Evolutionary conservation across 1,140 invertebrate genomes (phyloP).

Genomic region (Onthophagus taurus): DNA sequence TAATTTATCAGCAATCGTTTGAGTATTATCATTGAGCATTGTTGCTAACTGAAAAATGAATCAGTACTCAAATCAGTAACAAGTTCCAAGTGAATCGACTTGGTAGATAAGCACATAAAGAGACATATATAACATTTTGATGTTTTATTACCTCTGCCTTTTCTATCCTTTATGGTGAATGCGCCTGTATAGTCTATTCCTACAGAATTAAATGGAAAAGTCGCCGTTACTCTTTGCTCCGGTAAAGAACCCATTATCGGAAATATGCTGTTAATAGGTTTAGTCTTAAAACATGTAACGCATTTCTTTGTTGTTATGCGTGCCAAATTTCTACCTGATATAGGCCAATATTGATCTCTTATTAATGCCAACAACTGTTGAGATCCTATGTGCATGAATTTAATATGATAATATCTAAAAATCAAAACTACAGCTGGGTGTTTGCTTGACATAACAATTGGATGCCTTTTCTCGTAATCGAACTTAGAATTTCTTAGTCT

Average conservation of each 20-base stretch:
- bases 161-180: slow-evolving; percentile 19
- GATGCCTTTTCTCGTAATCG: slow-evolving; percentile 17
- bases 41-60: too few relatives aligned
- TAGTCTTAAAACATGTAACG: slow-evolving; percentile 2
- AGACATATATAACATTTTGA: slow-evolving; percentile 18
- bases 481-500: slow-evolving; percentile 3
- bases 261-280: background rate
- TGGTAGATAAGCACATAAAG: slow-evolving; percentile 17
- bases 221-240: slow-evolving; percentile 4
- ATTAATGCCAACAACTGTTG: slow-evolving; percentile 17
- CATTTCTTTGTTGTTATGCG: background rate
- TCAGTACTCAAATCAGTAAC: slow-evolving; percentile 20
- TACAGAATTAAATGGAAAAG: slow-evolving; percentile 16
- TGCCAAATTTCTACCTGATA: slow-evolving; percentile 5
- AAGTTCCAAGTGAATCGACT: slow-evolving; percentile 31
- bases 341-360: slow-evolving; percentile 13
- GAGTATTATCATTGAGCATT: too few relatives aligned
- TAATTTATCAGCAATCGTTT: too few relatives aligned
- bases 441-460: slow-evolving; percentile 19
- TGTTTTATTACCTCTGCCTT: slow-evolving; percentile 19
- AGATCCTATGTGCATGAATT: slow-evolving; percentile 24
- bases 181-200: slow-evolving; percentile 27
- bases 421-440: slow-evolving; percentile 20
- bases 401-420: slow-evolving; percentile 19
- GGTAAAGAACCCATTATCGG: slow-evolving; percentile 9